Conservation (phyloP, 1,140 invertebrate species). For the Thalassaphorura encarpata region DNA sequence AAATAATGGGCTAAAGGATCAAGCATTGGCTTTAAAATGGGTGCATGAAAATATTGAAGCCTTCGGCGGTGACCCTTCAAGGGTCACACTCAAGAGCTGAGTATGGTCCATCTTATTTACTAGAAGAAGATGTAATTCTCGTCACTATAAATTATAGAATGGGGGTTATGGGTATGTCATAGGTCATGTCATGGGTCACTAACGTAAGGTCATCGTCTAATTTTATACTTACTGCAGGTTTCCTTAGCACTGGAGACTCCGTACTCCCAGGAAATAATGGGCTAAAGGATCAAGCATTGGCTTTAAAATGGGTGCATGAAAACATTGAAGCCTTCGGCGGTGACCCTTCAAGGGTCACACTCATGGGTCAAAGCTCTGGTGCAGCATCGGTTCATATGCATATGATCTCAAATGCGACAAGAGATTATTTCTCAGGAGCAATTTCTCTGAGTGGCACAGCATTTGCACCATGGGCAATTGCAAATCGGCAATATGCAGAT, state of each 20-base stretch:
- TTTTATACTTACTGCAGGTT: slow-evolving; percentile 7
- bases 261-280: slow-evolving; percentile 13
- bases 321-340: slow-evolving; percentile 1
- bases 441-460: not conserved
- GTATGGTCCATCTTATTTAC: slow-evolving; percentile 46
- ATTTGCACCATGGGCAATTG: not conserved
- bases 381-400: slow-evolving; percentile 3
- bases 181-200: not conserved
- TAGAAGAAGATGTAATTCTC: slow-evolving; percentile 50
- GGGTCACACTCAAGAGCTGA: not conserved
- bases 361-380: not conserved
- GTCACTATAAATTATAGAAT: slow-evolving; percentile 56
- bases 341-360: not conserved
- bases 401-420: not conserved
- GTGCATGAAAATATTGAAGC: too few species aligned
- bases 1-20: too few species aligned
- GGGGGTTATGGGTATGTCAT: slow-evolving; percentile 40
- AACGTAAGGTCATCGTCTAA: not conserved
- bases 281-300: slow-evolving; percentile 17
- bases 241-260: slow-evolving; percentile 17
- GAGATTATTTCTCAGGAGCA: not conserved
- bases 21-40: too few species aligned
- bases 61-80: too few species aligned
- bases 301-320: slow-evolving; percentile 12
- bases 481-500: not conserved